Percentiles rank a stretch among this genome's conserved stretches.
Conservation (phyloP, 35 echinoderm and acorn worm species). For the Acanthaster planci region DNA sequence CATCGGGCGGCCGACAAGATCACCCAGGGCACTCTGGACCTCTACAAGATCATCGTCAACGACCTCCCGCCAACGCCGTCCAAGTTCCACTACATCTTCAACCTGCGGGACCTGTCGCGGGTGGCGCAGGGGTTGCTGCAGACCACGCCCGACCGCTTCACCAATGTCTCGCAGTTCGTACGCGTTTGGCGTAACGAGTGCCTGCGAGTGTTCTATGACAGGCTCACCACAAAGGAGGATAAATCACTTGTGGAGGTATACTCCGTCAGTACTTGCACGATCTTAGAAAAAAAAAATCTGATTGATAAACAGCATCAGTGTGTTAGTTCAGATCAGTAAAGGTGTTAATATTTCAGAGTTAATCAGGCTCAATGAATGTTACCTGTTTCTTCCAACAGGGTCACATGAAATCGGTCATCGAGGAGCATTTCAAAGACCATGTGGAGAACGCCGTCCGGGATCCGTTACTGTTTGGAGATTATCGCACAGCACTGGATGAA, state of each 20-base stretch:
- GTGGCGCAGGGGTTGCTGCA: constrained; percentile 90
- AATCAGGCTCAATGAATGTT: too few relatives aligned
- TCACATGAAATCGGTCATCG: constrained; percentile 70
- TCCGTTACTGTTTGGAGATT: constrained; percentile 93
- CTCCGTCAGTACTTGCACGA: too few relatives aligned
- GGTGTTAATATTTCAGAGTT: too few relatives aligned
- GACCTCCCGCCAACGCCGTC: constrained; percentile 94
- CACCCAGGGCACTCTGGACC: constrained; percentile 81
- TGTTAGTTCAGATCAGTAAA: too few relatives aligned
- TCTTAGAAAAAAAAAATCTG: too few relatives aligned
- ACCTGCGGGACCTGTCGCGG: constrained; percentile 82
- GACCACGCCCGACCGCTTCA: constrained; percentile 92
- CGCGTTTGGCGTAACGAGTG: constrained; percentile 95
- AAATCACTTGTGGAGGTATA: constrained; percentile 74
- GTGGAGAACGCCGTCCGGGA: constrained; percentile 68
- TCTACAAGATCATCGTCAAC: constrained; percentile 79
- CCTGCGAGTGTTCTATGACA: constrained; percentile 87
- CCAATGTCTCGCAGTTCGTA: constrained; percentile 51
- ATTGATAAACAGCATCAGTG: too few relatives aligned
- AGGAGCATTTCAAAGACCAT: constrained; percentile 90
- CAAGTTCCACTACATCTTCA: constrained; percentile 99
- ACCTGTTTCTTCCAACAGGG: constrained; percentile 39
- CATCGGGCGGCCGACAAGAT: constrained; percentile 68
- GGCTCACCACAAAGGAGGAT: constrained; percentile 85
- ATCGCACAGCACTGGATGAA: constrained; percentile 81